These are phyloP conservation scores for Catalaphyllia jardinei DNA, from an alignment of 64 coral and sea anemone species.

Conservation along the genomic window DNA sequence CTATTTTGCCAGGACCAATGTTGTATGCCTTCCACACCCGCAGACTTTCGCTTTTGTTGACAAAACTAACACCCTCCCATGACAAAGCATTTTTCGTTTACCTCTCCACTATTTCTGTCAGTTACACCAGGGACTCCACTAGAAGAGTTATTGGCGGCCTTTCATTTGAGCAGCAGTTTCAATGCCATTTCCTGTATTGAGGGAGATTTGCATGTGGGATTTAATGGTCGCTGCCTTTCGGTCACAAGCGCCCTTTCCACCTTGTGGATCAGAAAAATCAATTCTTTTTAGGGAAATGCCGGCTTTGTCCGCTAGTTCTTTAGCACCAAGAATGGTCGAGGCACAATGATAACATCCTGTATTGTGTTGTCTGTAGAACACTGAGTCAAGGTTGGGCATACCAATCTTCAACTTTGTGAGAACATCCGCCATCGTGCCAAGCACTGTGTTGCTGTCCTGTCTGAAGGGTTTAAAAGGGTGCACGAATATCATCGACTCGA, in stretches of 20 bases:
- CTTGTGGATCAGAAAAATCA: slow-evolving; percentile 51
- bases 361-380: slow-evolving; percentile 38
- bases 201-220: slow-evolving; percentile 29
- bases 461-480: slow-evolving; percentile 22
- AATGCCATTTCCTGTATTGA: slow-evolving; percentile 36
- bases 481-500: slow-evolving; percentile 37
- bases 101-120: not conserved
- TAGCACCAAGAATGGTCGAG: slow-evolving; percentile 3
- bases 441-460: slow-evolving; percentile 33
- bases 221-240: slow-evolving; percentile 50
- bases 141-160: slow-evolving; percentile 38
- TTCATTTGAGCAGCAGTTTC: slow-evolving; percentile 53
- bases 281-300: slow-evolving; percentile 10
- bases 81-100: not conserved
- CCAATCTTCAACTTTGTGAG: slow-evolving; percentile 32
- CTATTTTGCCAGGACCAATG: not conserved
- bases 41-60: slow-evolving; percentile 5
- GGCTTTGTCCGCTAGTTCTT: slow-evolving; percentile 16
- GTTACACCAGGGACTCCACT: slow-evolving; percentile 24
- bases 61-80: slow-evolving; percentile 19
- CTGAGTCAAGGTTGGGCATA: slow-evolving; percentile 1
- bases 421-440: slow-evolving; percentile 40
- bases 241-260: slow-evolving; percentile 51
- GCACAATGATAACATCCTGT: slow-evolving; percentile 47
- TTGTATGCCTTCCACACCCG: slow-evolving; percentile 16